Conservation (phyloP, 1,140 invertebrate genomes). For the Trissolcus basalis region DNA sequence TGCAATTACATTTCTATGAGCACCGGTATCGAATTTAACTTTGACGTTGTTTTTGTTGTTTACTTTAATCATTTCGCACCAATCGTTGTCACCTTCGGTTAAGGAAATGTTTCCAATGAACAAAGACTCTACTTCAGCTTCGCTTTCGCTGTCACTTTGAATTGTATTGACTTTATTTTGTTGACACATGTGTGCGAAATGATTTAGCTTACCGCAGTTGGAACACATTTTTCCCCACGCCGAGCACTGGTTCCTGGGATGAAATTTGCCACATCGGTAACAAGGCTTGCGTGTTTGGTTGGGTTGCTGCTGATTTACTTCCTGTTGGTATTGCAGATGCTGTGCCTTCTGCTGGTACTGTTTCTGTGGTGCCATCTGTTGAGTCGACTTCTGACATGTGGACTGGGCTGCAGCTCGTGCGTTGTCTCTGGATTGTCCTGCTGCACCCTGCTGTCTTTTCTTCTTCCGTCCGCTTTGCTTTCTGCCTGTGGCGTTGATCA, state of each 20-base stretch:
- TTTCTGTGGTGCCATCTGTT: not conserved
- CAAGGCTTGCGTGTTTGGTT: conserved; percentile 13
- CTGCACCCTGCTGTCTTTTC: not conserved
- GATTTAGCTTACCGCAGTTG: conserved; percentile 26
- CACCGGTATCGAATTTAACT: conserved; percentile 30
- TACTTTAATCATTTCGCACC: conserved; percentile 40
- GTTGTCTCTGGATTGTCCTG: too few relatives aligned
- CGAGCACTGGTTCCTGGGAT: conserved; percentile 13
- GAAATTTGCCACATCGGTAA: conserved; percentile 14
- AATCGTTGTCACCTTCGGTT: conserved; percentile 47
- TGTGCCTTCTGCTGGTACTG: conserved; percentile 2
- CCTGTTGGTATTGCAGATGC: not conserved
- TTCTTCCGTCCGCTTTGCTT: conserved; percentile 25
- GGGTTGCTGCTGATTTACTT: not conserved
- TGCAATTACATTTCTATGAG: conserved; percentile 26
- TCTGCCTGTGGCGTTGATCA: conserved; percentile 14
- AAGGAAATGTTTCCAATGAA: conserved; percentile 22
- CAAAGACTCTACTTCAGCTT: conserved; percentile 14
- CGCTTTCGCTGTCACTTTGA: conserved; percentile 3
- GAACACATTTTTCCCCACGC: conserved; percentile 12
- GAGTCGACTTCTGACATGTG: too few relatives aligned
- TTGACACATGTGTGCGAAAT: conserved; percentile 22
- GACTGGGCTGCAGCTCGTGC: too few relatives aligned
- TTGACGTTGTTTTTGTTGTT: conserved; percentile 3
- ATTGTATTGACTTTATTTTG: conserved; percentile 5